Percentiles rank a stretch among this genome's conserved stretches.
Conservation (phyloP, 2,113 vertebrate species). For the Melozone crissalis region DNA sequence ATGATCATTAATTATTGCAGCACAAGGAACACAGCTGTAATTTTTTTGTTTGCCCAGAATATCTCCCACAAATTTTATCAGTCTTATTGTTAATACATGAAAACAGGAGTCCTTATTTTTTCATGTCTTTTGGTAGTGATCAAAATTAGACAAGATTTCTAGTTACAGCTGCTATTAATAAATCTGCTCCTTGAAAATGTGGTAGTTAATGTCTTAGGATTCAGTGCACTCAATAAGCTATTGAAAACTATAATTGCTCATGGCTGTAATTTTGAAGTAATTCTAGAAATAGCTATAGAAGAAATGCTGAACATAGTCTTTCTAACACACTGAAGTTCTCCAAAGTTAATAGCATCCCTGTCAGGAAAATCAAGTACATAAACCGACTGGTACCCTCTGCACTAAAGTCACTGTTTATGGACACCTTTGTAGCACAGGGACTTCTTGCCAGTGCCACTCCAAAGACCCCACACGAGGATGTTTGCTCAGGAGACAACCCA, state of each 20-base stretch:
- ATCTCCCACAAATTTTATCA: slow-evolving; percentile 27
- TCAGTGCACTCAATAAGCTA: not conserved
- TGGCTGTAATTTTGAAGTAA: slow-evolving; percentile 27
- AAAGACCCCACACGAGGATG: accelerated
- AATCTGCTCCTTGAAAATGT: slow-evolving; percentile 10
- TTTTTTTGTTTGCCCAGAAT: not conserved
- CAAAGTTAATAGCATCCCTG: not conserved
- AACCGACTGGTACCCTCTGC: not conserved
- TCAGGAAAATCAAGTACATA: not conserved
- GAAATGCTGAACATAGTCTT: not conserved
- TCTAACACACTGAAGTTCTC: not conserved
- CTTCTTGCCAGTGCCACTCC: accelerated
- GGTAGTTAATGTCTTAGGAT: slow-evolving; percentile 16
- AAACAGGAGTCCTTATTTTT: slow-evolving; percentile 3
- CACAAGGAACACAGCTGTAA: slow-evolving; percentile 36
- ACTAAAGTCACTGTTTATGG: not conserved
- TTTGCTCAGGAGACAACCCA: not conserved
- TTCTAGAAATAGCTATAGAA: not conserved
- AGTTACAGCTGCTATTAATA: slow-evolving; percentile 54
- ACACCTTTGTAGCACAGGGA: accelerated
- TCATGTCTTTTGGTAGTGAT: not conserved
- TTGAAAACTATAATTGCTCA: not conserved
- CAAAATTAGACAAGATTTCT: slow-evolving; percentile 34
- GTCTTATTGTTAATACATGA: not conserved
- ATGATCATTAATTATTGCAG: slow-evolving; percentile 18